Conservation (phyloP, 2,888 invertebrate species). For the Anagyrus pseudococci region DNA sequence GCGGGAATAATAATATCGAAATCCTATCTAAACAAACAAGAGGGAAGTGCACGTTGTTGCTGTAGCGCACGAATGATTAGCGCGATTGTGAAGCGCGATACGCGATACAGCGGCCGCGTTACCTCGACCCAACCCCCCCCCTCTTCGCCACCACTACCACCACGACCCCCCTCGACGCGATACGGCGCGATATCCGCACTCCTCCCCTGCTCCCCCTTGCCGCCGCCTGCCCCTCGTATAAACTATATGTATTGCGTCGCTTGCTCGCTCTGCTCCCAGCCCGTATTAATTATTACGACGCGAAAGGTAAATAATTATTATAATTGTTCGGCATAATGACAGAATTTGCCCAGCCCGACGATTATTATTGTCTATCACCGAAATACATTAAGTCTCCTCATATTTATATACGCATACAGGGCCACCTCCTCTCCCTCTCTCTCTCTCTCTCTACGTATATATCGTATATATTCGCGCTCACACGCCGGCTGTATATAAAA, state of each 20-base stretch:
- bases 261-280: slow-evolving; percentile 26
- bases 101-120: slow-evolving; percentile 34
- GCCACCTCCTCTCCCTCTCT: too few relatives aligned
- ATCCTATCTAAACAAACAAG: slow-evolving; percentile 58
- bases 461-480: slow-evolving; percentile 7
- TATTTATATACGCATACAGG: too few relatives aligned
- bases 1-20: slow-evolving; percentile 53
- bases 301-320: slow-evolving; percentile 61
- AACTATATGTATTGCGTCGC: slow-evolving; percentile 36
- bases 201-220: too few relatives aligned
- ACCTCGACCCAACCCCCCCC: slow-evolving; percentile 30
- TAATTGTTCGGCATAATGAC: slow-evolving; percentile 59
- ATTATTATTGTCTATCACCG: slow-evolving; percentile 46
- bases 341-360: slow-evolving; percentile 46
- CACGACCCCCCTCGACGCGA: too few relatives aligned
- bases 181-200: slow-evolving; percentile 39
- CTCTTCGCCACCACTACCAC: too few relatives aligned
- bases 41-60: slow-evolving; percentile 45
- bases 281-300: slow-evolving; percentile 59
- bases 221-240: slow-evolving; percentile 16
- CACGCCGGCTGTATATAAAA: background rate
- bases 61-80: slow-evolving; percentile 41
- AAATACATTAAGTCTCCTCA: slow-evolving; percentile 42
- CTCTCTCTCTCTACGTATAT: too few relatives aligned
- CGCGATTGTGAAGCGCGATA: slow-evolving; percentile 48